Evolutionary conservation across 2,888 invertebrate species (phyloP), one percentile per base, ranked within the genome.

Genomic region (Nycteola revayana): DNA sequence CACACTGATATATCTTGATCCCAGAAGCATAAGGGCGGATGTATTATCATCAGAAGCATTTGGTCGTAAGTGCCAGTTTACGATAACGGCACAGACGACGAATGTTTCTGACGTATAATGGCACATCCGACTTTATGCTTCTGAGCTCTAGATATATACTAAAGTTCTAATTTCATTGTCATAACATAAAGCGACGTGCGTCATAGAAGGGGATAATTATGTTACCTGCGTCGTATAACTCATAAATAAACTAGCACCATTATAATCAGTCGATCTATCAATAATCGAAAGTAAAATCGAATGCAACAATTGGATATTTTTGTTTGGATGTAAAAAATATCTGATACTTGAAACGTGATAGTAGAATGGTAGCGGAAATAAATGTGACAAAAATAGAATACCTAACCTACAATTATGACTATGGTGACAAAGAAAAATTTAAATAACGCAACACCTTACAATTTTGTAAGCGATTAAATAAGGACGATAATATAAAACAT

Each of bases 151-250:
- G n/a, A n/a, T n/a, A 58, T 47, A 47, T 30, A 29, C 36, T 42
- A 47, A 54, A 58, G 49, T 42, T 49, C 57, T 47, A 42, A 51
- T 57, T 58, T 45, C 28, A 35, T 30, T 36, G 22, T 29, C 39
- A 44, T 51, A 57, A 18, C 18, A n/a, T 14, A 14, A 46, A 32
- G 17, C 33, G 7, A 34, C 26, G 27, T 58, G 45, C 52, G 49
- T 52, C 58, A 54, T 44, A 34, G 9, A 18, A 24, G 33, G 32
- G 20, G 29, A 24, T 27, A 37, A 34, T 28, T 31, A 41, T 26
- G 23, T 28, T 31, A 33, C 25, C 27, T 27, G 10, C 32, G 32
- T 28, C 38, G 32, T 37, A 25, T 20, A 23, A 20, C 6, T 6
- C 28, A 18, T 11, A 7, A 3, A 34, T 20, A 5, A 31, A 30